Base-by-base conservation (phyloP, 2,888 invertebrate genomes). In the Drosophila putrida region DNA sequence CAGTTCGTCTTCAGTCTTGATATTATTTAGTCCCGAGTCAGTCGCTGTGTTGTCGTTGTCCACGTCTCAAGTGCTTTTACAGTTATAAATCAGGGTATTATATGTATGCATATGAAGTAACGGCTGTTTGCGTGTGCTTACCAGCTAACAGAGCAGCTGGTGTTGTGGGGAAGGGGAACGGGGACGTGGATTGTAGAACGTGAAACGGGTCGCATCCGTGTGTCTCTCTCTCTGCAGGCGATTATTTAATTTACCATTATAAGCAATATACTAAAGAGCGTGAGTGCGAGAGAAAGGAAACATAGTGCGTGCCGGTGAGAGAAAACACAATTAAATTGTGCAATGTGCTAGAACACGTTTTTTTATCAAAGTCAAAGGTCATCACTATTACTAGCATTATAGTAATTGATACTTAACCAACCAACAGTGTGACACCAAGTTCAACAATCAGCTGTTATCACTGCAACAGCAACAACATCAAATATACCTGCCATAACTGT, bases 1-100 rank as follows among this genome's bases (percentile, higher is more conserved):
- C 46, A 62, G 58, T 69, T 67, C 67, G 84, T 87, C 87, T 57
- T 85, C 71, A 87, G 89, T 81, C 79, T 82, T 87, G 82, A 85
- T 79, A 87, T 82, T 71, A 49, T 35, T 49, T 49, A 68, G 73
- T 55, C 43, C 25, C 63, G 70, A 71, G 67, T 25, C 75, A 73
- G 78, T 67, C 82, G 71, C 49, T 55, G 8, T 71, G 59, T 49
- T 31, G 58, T 58, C 58, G 39, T 67, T 50, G 53, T 51, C 10
- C 33, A 20, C 38, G 33, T 38, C 60, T 59, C 68, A 68, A 75
- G 78, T 72, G 63, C 28, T 63, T 55, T 38, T 38, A 57, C 62
- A 54, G 72, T 72, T 66, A 62, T 44, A 51, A 54, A 59, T 57
- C 51, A 20, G 36, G 61, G 71, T 43, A 46, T 47, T 41, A 53